Conservation (phyloP, 2,888 invertebrate species). For the Agrenia bidenticulata region DNA sequence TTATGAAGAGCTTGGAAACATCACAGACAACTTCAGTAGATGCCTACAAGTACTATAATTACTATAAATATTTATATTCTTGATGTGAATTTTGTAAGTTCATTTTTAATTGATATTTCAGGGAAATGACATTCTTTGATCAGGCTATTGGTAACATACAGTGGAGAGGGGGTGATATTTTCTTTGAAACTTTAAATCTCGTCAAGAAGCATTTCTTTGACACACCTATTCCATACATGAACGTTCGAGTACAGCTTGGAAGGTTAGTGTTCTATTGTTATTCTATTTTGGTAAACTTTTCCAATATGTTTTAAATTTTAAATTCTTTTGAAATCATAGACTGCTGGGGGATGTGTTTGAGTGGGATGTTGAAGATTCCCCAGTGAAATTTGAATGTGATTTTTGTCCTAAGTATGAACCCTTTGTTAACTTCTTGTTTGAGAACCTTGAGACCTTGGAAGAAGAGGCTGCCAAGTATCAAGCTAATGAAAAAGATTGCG, state of each 20-base stretch:
- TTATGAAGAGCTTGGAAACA: slow-evolving; percentile 49
- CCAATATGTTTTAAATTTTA: background rate
- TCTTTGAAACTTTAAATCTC: slow-evolving; percentile 40
- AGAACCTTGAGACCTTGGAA: slow-evolving; percentile 39
- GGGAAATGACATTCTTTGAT: slow-evolving; percentile 52
- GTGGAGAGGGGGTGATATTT: slow-evolving; percentile 51
- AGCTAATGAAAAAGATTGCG: slow-evolving; percentile 46
- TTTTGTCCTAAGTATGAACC: slow-evolving; percentile 41
- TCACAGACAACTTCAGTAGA: slow-evolving; percentile 51
- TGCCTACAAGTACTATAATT: slow-evolving; percentile 46
- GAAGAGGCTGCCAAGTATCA: slow-evolving; percentile 45
- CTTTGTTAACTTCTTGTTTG: slow-evolving; percentile 40
- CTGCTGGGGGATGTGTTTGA: slow-evolving; percentile 56
- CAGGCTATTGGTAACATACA: slow-evolving; percentile 44
- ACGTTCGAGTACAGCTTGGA: slow-evolving; percentile 50
- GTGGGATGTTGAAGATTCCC: slow-evolving; percentile 52
- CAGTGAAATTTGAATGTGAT: slow-evolving; percentile 36
- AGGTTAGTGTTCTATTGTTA: slow-evolving; percentile 20
- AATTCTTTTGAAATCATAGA: slow-evolving; percentile 32
- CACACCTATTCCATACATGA: slow-evolving; percentile 51
- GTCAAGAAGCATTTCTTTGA: slow-evolving; percentile 51
- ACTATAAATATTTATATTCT: slow-evolving; percentile 1
- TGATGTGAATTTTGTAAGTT: background rate
- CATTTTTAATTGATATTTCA: slow-evolving; percentile 19
- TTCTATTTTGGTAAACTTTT: background rate